Conservation (phyloP, 2,113 vertebrate genomes). For the Notothenia coriiceps region DNA sequence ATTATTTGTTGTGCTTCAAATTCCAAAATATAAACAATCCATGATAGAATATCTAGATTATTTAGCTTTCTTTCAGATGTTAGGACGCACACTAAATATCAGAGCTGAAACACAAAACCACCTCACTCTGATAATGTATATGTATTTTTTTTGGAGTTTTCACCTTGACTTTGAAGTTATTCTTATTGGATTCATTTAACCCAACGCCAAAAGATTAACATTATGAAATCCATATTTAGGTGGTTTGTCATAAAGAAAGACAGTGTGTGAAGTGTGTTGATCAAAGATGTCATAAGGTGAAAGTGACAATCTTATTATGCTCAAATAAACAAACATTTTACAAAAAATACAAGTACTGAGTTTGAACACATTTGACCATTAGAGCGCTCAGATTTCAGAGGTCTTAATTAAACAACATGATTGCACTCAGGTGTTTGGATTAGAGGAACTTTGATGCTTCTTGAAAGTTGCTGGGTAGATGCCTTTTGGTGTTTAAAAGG, state of each 20-base stretch:
- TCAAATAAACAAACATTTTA: background rate
- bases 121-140: background rate
- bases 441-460: background rate
- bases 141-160: background rate
- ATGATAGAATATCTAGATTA: background rate
- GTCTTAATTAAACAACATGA: background rate
- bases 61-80: background rate
- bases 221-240: background rate
- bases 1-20: background rate
- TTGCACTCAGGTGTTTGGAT: background rate
- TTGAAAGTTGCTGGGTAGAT: background rate
- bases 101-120: background rate
- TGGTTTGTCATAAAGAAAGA: background rate
- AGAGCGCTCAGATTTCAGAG: background rate
- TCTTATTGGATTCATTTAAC: background rate
- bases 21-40: background rate
- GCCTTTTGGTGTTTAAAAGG: background rate
- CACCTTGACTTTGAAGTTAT: background rate
- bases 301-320: background rate
- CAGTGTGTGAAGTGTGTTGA: background rate
- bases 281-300: background rate
- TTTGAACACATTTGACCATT: background rate
- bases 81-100: background rate
- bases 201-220: background rate
- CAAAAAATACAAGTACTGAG: background rate